These are phyloP conservation scores for Platycnemis pennipes DNA, from an alignment of 2,888 invertebrate genomes.

Conservation along the genomic window DNA sequence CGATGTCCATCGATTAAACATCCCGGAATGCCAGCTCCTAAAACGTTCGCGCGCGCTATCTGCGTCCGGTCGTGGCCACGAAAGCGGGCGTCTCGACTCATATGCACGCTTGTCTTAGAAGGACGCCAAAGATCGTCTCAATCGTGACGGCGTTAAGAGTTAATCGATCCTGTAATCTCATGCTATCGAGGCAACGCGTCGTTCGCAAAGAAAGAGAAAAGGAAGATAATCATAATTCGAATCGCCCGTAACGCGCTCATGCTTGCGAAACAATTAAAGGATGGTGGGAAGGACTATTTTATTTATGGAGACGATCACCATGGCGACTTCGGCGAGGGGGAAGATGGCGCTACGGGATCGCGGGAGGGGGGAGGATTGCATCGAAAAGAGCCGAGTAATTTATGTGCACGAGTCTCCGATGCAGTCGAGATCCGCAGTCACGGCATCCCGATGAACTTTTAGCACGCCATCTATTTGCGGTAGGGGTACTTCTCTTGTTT, in stretches of 20 bases:
- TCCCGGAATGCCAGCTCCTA: not conserved
- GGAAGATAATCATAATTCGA: not conserved
- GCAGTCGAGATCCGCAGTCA: constrained; percentile 15
- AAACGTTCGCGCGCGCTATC: not conserved
- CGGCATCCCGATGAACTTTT: constrained; percentile 43
- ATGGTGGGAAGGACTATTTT: not conserved
- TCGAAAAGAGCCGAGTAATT: not conserved
- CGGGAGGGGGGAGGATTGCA: constrained; percentile 18
- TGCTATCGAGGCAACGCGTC: not conserved
- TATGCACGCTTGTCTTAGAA: not conserved
- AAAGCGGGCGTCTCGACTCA: not conserved
- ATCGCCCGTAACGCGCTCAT: not conserved
- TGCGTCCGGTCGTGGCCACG: not conserved
- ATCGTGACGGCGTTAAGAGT: constrained; percentile 25
- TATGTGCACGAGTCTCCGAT: not conserved
- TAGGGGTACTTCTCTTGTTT: not conserved
- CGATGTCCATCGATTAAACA: not conserved
- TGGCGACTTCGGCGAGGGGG: not conserved
- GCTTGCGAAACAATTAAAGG: constrained; percentile 15
- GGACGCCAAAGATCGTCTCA: not conserved
- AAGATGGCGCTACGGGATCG: not conserved
- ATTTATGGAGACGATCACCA: not conserved
- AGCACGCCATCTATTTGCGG: constrained; percentile 20
- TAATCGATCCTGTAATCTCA: not conserved
- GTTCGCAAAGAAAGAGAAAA: not conserved